Evolutionary conservation across 2,888 invertebrate species (phyloP).

Genomic region (Drosophila birchii): DNA sequence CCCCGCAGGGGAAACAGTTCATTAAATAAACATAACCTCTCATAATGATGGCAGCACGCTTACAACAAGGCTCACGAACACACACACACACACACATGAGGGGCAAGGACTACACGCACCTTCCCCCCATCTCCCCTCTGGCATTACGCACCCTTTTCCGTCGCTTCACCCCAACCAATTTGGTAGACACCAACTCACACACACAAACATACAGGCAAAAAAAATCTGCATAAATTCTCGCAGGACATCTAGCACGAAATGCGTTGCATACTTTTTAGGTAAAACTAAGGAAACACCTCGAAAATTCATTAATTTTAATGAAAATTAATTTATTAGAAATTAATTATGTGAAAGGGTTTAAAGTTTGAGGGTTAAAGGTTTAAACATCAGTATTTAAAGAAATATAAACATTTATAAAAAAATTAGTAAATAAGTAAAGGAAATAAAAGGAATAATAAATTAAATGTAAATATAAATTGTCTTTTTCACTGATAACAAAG

Average conservation of each 20-base stretch:
- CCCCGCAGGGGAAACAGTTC: slow-evolving; percentile 52
- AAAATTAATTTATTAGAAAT: neutral
- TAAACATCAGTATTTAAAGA: neutral
- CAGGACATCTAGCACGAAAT: neutral
- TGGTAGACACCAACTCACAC: neutral
- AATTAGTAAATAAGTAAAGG: neutral
- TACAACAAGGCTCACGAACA: slow-evolving; percentile 12
- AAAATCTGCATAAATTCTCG: neutral
- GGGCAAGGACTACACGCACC: slow-evolving; percentile 22
- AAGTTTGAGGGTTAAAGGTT: neutral
- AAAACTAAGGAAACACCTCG: neutral
- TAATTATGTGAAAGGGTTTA: too few relatives aligned
- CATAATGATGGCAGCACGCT: slow-evolving; percentile 59
- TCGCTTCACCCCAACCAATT: neutral
- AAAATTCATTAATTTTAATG: neutral
- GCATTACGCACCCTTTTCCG: slow-evolving; percentile 3
- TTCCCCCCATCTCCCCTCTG: neutral
- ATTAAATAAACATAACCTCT: slow-evolving; percentile 72
- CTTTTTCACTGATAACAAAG: too few relatives aligned
- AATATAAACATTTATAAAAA: neutral
- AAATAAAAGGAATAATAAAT: too few relatives aligned
- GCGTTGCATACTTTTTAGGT: neutral
- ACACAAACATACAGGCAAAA: neutral
- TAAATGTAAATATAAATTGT: too few relatives aligned
- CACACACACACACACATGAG: slow-evolving; percentile 5